phyloP scores from a whole-genome alignment of 2,888 invertebrate species.

The Caenorhabditis sp. region DNA sequence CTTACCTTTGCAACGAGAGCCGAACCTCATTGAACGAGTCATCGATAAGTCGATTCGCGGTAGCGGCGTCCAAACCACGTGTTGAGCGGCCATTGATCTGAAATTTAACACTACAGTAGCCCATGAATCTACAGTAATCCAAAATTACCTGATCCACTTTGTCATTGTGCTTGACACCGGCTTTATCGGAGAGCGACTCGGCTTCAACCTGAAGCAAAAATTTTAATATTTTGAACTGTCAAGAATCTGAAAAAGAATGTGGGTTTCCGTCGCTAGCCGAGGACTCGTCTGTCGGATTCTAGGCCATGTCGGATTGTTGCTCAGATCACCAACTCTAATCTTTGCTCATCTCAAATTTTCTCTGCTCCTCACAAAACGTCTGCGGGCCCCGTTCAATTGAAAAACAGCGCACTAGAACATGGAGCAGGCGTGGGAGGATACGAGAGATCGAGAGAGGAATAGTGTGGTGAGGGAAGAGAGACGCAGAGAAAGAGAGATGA shows the following conservation, averaged over 20 bases:
- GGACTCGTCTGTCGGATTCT: no score
- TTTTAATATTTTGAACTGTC: no score
- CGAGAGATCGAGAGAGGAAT: no score
- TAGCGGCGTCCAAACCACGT: conserved; percentile 63
- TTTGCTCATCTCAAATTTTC: conserved; percentile 27
- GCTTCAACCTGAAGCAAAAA: conserved; percentile 71
- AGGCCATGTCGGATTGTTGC: not conserved
- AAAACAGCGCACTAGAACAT: conserved; percentile 25
- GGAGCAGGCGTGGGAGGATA: conserved; percentile 44
- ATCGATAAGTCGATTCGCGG: conserved; percentile 65
- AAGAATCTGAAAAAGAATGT: no score
- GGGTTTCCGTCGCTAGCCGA: no score
- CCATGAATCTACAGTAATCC: not conserved
- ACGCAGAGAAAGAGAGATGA: conserved; percentile 18
- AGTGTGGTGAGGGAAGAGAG: not conserved
- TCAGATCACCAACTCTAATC: conserved; percentile 4
- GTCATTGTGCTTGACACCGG: conserved; percentile 73
- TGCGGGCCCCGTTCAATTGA: conserved; percentile 34
- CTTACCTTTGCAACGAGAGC: conserved; percentile 68
- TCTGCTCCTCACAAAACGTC: not conserved
- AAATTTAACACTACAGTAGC: not conserved
- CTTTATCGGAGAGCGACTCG: conserved; percentile 78
- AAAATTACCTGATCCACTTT: conserved; percentile 64
- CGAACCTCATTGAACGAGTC: conserved; percentile 68
- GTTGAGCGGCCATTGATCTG: conserved; percentile 64